Evolutionary conservation across 2,888 invertebrate species (phyloP).

Genomic region (Nipponacmea schrenckii): DNA sequence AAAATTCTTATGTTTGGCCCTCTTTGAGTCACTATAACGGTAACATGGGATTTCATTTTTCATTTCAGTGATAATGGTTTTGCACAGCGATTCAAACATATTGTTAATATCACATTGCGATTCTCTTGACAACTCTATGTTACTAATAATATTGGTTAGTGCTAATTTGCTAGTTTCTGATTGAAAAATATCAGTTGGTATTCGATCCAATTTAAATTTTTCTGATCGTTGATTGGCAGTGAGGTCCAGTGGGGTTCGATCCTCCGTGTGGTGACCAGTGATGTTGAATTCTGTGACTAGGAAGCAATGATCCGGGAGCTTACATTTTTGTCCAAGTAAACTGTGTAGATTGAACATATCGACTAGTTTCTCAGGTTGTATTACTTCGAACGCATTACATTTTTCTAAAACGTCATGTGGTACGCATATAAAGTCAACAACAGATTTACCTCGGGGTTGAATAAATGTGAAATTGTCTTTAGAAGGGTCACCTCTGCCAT

Average conservation of each 20-base stretch:
- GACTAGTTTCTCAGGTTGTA: background rate
- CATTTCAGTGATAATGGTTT: no score
- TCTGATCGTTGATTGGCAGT: no score
- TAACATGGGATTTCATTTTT: no score
- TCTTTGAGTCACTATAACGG: no score
- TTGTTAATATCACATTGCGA: background rate
- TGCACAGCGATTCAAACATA: no score
- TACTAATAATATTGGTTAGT: background rate
- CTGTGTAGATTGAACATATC: background rate
- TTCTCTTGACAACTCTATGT: background rate
- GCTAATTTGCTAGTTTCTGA: background rate
- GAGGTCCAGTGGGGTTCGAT: no score
- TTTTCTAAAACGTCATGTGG: background rate
- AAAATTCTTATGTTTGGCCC: background rate
- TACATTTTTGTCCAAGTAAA: background rate
- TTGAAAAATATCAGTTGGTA: background rate
- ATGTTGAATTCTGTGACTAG: background rate
- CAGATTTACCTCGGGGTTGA: background rate
- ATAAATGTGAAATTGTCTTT: background rate
- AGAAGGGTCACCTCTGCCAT: background rate
- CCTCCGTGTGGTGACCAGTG: background rate
- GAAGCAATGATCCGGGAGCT: background rate
- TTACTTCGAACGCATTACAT: background rate
- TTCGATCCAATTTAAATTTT: no score
- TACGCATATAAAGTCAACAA: conserved; percentile 3